Evolutionary conservation across 2,113 vertebrate genomes (phyloP), one percentile per base, ranked within the genome.

Genomic region (Falcunculus frontatus): DNA sequence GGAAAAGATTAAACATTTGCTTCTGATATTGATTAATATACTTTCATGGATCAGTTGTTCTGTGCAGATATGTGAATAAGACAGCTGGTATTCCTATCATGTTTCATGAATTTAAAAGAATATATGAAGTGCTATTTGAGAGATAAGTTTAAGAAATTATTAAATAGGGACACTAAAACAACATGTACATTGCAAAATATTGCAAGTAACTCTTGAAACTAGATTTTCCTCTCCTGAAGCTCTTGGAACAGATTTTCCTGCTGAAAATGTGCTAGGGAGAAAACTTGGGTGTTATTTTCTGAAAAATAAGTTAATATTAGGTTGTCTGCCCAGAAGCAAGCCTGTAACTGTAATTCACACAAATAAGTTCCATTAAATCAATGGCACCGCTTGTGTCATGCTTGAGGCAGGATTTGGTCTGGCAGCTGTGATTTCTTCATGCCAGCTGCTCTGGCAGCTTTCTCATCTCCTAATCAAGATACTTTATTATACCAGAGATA

Each of bases 361-460:
- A 86, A 91, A 55, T 72, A 77, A 91, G 55, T 80, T 88, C 91
- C 67, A 83, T 80, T 85, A 65, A 83, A 83, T 94, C 92, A 79
- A 35, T 57, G 55, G 75, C 72, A 74, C 33, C 4, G 3, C 42
- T 85, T 89, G 84, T 76, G 82, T 91, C 92, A 94, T 65, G 44
- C 41, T 11, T 37, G n/a, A 88, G 78, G 92, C 59, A 57, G 78
- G 87, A 76, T 55, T 77, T 80, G 33, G 75, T 33, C 74, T 44
- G 94, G 94, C 97, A 98, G 97, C 97, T 96, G 95, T 92, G 84
- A 95, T 77, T 94, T 92, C 65, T 44, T 23, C 77, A 50, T 9
- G 19, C 69, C 96, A 93, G 70, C 93, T 95, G 86, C 26, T n/a
- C 41, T 22, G 95, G 84, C 88, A 44, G 81, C 74, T 96, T 89